A percentile compares a stretch with the other conserved stretches of the same genome.
These are phyloP conservation scores for Neopipo cinnamomea DNA, from an alignment of 2,113 vertebrate species.

Conservation along the genomic window DNA sequence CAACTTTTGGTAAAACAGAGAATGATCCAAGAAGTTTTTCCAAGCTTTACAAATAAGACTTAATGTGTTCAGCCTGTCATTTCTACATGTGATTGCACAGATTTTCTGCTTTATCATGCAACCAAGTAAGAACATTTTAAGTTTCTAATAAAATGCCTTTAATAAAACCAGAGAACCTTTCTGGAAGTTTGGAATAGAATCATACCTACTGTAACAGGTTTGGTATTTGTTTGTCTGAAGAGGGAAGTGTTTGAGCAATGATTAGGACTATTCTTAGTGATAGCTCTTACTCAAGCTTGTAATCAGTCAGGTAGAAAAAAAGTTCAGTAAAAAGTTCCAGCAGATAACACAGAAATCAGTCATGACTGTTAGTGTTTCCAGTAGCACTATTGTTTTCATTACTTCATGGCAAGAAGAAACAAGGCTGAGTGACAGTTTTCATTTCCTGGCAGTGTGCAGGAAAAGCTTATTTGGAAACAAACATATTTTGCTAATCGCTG, in stretches of 20 bases:
- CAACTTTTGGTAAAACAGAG: neutral
- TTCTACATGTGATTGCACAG: accelerated
- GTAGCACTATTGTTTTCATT: neutral
- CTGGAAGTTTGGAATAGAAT: neutral
- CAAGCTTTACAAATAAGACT: neutral
- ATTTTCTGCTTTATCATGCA: neutral
- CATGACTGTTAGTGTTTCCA: neutral
- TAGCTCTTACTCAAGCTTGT: neutral
- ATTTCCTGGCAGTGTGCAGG: neutral
- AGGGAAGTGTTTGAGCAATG: neutral
- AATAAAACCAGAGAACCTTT: neutral
- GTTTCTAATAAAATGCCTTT: neutral
- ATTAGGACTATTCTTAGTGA: neutral
- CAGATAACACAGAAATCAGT: neutral
- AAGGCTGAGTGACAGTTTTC: neutral
- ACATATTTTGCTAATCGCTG: neutral
- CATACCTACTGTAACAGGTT: neutral
- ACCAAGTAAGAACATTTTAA: neutral
- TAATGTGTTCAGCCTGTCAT: neutral
- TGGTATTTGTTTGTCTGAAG: neutral
- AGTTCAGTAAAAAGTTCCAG: neutral
- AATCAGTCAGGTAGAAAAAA: neutral
- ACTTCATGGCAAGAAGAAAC: neutral
- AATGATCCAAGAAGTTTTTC: neutral
- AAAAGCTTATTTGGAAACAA: constrained; percentile 22